These are phyloP conservation scores for Pandion haliaetus DNA, from an alignment of 2,113 vertebrate species.

Conservation along the genomic window DNA sequence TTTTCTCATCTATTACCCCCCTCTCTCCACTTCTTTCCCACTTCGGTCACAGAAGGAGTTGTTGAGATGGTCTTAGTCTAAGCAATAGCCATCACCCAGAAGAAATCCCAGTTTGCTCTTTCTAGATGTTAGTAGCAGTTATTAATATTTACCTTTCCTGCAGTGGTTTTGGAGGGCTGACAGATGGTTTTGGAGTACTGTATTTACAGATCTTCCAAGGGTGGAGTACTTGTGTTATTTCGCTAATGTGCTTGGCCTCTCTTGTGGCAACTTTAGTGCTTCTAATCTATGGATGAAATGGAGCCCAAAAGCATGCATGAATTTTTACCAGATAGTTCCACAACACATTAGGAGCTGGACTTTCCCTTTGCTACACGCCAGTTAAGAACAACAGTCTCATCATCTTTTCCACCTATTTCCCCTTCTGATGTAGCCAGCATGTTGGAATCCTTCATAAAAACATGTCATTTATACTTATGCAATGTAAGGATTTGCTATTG, in stretches of 20 bases:
- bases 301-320: not conserved
- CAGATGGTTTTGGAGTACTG: not conserved
- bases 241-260: not conserved
- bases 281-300: not conserved
- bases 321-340: conserved; percentile 16
- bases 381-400: not conserved
- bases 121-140: not conserved
- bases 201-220: conserved; percentile 17
- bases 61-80: not conserved
- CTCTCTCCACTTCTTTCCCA: not conserved
- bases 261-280: not conserved
- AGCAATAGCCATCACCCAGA: not conserved
- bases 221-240: not conserved
- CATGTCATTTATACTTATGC: conserved; percentile 35
- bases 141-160: conserved; percentile 17
- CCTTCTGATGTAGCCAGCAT: not conserved
- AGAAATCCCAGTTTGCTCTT: not conserved
- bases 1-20: not conserved
- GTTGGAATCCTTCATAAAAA: conserved; percentile 32
- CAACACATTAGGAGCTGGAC: not conserved
- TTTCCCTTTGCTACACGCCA: not conserved
- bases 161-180: not conserved
- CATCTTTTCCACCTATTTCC: not conserved
- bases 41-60: not conserved
- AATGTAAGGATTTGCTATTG: conserved; percentile 44